Base-by-base conservation (phyloP, 2,113 vertebrate species). In the Lampris megalopsis region DNA sequence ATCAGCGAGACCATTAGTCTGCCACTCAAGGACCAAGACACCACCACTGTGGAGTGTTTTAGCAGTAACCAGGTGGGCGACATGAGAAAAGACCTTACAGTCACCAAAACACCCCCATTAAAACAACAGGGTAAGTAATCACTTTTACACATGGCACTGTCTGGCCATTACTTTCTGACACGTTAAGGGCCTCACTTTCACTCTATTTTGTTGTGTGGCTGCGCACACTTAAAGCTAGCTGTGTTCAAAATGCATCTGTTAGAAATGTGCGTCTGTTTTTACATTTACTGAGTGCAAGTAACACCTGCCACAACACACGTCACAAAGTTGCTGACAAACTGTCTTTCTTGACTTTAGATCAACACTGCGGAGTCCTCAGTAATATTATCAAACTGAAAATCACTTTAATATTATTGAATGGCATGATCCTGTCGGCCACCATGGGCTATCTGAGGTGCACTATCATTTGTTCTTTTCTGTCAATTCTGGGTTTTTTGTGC, bases 391-490 rank as follows among this genome's bases (percentile, higher is more conserved):
- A 77, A 6, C 1, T 0, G 0, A 2, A 13, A 0, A 54, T 53
- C 40, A 47, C 82, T 36, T 6, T 83, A 45, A 52, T 73, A 0
- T 85, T 89, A 62, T 8, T 80, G 1, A 11, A 36, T 5, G 93
- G 90, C 36, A 58, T 72, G 0, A 4, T 79, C 2, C 42, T 78
- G 24, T 75, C 88, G 47, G 35, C 85, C 0, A 0, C 47, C 45
- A 50, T 89, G 53, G 68, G 71, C 54, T 86, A 72, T 75, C 3
- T 4, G 24, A 87, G 86, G 92, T 91, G 79, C 5, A 43, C 62
- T 2, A 0, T 42, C n/a, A 3, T 67, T 36, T 36, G 47, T 37
- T 38, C 65, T 0, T 5, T 1, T 1, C 5, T 58, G 13, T 36
- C 43, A 9, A 37, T 48, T 50, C 6, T 57, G 13, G 35, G 10